Evolutionary conservation across 2,888 invertebrate genomes (phyloP).

Genomic region (Melieria omissa): DNA sequence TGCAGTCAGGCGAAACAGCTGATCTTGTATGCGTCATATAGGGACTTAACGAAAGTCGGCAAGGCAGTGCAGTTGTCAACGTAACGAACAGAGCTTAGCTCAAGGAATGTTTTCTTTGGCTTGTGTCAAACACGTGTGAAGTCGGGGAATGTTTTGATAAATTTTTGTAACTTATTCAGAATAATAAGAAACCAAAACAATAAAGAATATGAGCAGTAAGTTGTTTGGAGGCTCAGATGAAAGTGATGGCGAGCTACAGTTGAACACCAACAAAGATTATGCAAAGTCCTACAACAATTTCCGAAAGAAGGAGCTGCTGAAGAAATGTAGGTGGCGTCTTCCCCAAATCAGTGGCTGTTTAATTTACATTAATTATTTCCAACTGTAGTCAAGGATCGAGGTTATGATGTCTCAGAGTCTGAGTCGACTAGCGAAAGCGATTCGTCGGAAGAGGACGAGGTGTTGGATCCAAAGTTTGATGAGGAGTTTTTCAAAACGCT

Average conservation of each 20-base stretch:
- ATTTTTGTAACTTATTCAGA: neutral
- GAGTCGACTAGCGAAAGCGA: constrained; percentile 59
- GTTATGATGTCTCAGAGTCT: constrained; percentile 55
- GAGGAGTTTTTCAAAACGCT: constrained; percentile 89
- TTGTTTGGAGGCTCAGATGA: constrained; percentile 69
- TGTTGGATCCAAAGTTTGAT: constrained; percentile 69
- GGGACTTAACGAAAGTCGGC: neutral
- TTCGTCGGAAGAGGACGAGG: constrained; percentile 59
- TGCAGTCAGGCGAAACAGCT: too few relatives aligned
- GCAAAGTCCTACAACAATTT: constrained; percentile 86
- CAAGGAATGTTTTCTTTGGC: neutral
- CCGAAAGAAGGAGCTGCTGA: constrained; percentile 86
- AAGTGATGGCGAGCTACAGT: constrained; percentile 65
- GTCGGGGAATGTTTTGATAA: constrained; percentile 5
- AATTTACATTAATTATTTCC: neutral
- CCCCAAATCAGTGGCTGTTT: neutral
- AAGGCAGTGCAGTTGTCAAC: neutral
- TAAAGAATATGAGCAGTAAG: constrained; percentile 53
- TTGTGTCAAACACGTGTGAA: neutral
- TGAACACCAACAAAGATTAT: constrained; percentile 82
- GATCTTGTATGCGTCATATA: neutral
- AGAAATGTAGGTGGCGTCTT: constrained; percentile 74
- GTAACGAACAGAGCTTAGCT: neutral
- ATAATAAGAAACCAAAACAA: constrained; percentile 49
- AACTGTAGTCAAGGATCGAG: constrained; percentile 60